These are phyloP conservation scores for Piliocolobus tephrosceles DNA, from an alignment of 2,113 vertebrate genomes.

Conservation along the genomic window DNA sequence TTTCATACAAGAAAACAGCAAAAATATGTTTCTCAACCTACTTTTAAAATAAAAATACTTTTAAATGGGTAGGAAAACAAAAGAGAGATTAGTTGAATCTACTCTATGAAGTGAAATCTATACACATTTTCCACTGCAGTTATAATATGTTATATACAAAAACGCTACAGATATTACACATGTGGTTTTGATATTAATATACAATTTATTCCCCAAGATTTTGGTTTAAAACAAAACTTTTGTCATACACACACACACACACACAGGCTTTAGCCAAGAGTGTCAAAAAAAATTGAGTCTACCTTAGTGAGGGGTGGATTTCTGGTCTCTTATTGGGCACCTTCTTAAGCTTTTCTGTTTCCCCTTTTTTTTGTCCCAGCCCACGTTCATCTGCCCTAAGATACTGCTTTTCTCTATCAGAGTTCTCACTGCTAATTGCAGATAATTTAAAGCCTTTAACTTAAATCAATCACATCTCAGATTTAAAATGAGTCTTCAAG, in stretches of 20 bases:
- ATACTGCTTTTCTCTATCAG: background rate
- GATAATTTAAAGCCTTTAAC: conserved; percentile 2
- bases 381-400: background rate
- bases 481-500: background rate
- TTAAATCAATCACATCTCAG: background rate
- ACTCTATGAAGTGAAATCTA: background rate
- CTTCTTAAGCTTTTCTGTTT: background rate
- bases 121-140: background rate
- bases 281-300: background rate
- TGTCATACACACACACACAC: background rate
- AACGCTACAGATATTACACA: background rate
- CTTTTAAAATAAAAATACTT: background rate
- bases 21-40: background rate
- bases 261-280: background rate
- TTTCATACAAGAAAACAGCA: background rate
- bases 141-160: background rate
- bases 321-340: background rate
- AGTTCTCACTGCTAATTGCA: background rate
- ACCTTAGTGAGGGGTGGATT: background rate
- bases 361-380: background rate
- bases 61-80: background rate
- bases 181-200: background rate
- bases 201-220: background rate
- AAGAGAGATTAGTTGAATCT: background rate
- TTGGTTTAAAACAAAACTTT: background rate